Evolutionary conservation across 2,113 vertebrate species (phyloP).

Genomic region (Xenus cinereus): DNA sequence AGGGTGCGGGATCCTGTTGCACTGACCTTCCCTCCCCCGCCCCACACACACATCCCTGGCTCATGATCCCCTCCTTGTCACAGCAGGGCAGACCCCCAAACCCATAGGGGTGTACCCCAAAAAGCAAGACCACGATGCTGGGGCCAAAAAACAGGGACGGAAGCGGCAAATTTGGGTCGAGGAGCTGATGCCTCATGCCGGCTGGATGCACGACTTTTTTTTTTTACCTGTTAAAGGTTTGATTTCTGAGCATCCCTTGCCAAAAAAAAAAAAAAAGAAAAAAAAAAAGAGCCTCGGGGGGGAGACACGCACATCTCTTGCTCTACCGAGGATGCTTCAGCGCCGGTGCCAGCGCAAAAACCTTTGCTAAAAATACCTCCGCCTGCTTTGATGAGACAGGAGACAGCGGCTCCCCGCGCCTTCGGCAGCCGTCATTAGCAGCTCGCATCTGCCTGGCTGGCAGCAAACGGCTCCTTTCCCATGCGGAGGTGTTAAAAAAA

Average conservation of each 20-base stretch:
- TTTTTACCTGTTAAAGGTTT: background rate
- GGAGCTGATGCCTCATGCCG: rapidly evolving
- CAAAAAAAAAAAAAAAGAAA: background rate
- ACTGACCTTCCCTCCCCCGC: too few relatives aligned
- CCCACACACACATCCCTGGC: too few relatives aligned
- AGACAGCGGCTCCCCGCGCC: background rate
- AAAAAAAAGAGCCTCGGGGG: background rate
- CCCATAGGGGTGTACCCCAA: too few relatives aligned
- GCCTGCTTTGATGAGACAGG: background rate
- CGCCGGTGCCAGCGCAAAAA: background rate
- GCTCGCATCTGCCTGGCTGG: background rate
- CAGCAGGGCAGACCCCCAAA: too few relatives aligned
- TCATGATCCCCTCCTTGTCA: too few relatives aligned
- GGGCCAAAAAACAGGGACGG: background rate
- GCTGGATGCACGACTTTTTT: background rate
- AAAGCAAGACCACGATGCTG: too few relatives aligned
- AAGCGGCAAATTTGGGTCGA: background rate
- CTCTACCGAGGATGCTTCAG: background rate
- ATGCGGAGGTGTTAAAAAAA: background rate
- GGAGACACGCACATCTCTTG: background rate
- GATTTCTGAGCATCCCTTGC: background rate
- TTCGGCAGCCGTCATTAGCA: background rate
- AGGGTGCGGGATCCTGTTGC: too few relatives aligned
- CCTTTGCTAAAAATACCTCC: constrained; percentile 23
- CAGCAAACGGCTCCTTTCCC: background rate